A percentile compares a stretch with the other conserved stretches of the same genome.
Evolutionary conservation across 2,888 invertebrate species (phyloP).

Genomic region (Miltochrista miniata): DNA sequence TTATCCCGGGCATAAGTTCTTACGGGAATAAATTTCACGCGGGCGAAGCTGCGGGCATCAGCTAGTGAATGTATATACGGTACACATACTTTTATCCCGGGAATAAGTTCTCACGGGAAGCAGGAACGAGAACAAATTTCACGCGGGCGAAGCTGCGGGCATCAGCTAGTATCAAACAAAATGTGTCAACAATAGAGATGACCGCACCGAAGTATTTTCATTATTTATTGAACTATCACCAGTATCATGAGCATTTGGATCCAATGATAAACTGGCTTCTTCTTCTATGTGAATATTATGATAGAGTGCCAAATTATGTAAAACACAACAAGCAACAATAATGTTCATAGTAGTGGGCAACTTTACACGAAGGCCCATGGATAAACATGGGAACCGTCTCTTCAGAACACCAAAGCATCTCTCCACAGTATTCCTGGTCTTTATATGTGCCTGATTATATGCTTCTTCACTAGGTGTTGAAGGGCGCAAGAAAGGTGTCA

Average conservation of each 20-base stretch:
- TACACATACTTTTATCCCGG: no score
- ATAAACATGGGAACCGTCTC: conserved; percentile 15
- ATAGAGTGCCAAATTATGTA: neutral
- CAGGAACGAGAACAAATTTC: no score
- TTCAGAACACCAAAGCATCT: conserved; percentile 25
- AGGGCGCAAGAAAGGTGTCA: neutral
- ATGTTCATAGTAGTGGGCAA: no score
- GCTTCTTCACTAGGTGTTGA: conserved; percentile 10
- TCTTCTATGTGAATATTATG: neutral
- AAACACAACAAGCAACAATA: no score
- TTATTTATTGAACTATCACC: neutral
- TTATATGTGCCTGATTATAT: conserved; percentile 16
- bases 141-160: no score
- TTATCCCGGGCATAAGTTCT: no score
- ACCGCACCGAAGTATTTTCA: conserved; percentile 3
- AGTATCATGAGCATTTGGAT: neutral
- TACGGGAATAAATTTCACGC: no score
- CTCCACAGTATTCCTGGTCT: conserved; percentile 18
- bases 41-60: no score
- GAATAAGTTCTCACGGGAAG: no score
- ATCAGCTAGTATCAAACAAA: no score
- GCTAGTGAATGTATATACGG: no score
- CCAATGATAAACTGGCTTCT: neutral
- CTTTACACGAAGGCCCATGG: no score
- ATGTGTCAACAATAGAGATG: conserved; percentile 1